A percentile compares a stretch with the other conserved stretches of the same genome.
These are phyloP conservation scores for Papilio aristodemus DNA, from an alignment of 1,140 invertebrate genomes.

Conservation along the genomic window DNA sequence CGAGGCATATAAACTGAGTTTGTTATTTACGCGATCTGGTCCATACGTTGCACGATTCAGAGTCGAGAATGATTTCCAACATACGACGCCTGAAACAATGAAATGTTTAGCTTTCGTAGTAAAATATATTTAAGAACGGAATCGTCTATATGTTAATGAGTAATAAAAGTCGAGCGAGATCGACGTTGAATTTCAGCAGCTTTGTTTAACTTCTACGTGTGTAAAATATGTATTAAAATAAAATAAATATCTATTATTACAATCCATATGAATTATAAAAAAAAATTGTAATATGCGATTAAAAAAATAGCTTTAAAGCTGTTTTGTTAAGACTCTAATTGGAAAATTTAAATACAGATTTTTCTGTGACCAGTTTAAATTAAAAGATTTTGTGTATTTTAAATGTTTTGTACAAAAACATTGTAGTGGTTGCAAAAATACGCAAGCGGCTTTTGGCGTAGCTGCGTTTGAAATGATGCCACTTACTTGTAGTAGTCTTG, in stretches of 20 bases:
- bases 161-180: constrained; percentile 23
- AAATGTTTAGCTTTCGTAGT: constrained; percentile 19
- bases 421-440: neutral
- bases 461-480: constrained; percentile 3
- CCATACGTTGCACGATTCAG: constrained; percentile 19
- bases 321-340: too few relatives aligned
- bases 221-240: neutral
- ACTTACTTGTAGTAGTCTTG: constrained; percentile 60
- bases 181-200: constrained; percentile 15
- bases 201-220: constrained; percentile 20
- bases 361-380: too few relatives aligned
- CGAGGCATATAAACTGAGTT: constrained; percentile 6
- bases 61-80: constrained; percentile 18
- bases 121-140: constrained; percentile 32
- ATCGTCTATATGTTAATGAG: constrained; percentile 26
- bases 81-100: neutral
- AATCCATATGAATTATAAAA: neutral
- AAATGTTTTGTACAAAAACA: neutral
- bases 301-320: too few relatives aligned
- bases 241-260: neutral
- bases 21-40: constrained; percentile 18
- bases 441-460: neutral
- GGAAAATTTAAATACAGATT: too few relatives aligned
- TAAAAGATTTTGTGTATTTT: too few relatives aligned
- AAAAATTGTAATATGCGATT: neutral